Evolutionary conservation across 2,797 vertebrate genomes (phyloP), one percentile per base, ranked within the genome.

Genomic region (Centroberyx gerrardi): DNA sequence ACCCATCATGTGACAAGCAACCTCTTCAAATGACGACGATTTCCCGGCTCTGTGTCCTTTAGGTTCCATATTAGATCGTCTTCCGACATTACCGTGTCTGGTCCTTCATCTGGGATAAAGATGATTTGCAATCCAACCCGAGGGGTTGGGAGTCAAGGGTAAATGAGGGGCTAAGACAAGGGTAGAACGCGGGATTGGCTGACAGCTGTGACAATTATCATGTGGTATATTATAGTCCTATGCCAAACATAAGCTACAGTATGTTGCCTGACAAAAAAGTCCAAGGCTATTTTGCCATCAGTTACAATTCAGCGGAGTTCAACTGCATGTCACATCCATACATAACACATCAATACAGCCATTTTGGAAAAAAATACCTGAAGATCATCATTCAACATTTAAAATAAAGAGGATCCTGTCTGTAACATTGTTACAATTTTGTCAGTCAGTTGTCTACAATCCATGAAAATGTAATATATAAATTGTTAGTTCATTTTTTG

Each of bases 1-100:
- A 82, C 91, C 89, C 87, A 85, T 93, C 93, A 78, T 78, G 76
- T 93, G 93, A 93, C 93, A 93, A 74, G 90, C 78, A 88, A 92
- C 89, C 90, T 84, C 88, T 89, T 84, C 85, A 91, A 93, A 92
- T 91, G 87, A 92, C 79, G 88, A 88, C 81, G 89, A 91, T 91
- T 90, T 93, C 81, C 87, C 86, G 70, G 86, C 90, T 91, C 87
- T 70, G 75, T 84, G 91, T 92, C 90, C 90, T 90, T 88, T 85
- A 64, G 40, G 79, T 83, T 88, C 82, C 79, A 84, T 74, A 89
- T 92, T 89, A 92, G 89, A 92, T 92, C 88, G 85, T 87, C 81
- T 83, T 60, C 80, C 87, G 87, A 89, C 88, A 90, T 87, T 14
- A 51, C 79, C 13, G 42, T 87, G 90, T 75, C 85, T 81, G 81